Evolutionary conservation across 2,797 vertebrate species (phyloP).

Genomic region (Syncerus caffer): DNA sequence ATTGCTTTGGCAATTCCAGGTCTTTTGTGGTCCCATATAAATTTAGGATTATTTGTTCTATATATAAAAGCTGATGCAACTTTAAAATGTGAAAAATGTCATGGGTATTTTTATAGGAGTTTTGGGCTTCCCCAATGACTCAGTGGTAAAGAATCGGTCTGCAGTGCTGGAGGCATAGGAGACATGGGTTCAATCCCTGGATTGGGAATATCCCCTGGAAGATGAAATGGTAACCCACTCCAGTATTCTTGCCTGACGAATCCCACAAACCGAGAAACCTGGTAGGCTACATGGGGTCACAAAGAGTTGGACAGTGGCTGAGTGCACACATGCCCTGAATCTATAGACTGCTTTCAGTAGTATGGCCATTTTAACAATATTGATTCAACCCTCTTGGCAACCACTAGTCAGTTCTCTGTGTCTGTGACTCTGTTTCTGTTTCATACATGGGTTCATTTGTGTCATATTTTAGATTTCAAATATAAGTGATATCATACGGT

Average conservation of each 20-base stretch:
- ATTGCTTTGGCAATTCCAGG: not conserved
- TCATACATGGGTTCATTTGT: not conserved
- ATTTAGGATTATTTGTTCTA: not conserved
- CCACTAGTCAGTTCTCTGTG: not conserved
- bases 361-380: not conserved
- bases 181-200: not conserved
- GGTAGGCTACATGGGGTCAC: not conserved
- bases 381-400: not conserved
- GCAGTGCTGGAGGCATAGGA: not conserved
- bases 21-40: not conserved
- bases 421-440: not conserved
- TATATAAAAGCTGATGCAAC: no score
- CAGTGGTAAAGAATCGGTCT: not conserved
- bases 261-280: not conserved
- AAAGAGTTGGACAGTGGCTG: not conserved
- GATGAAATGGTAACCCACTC: not conserved
- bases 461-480: not conserved
- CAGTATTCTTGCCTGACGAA: not conserved
- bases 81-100: not conserved
- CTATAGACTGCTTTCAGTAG: not conserved
- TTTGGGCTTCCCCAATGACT: not conserved
- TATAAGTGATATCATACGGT: not conserved
- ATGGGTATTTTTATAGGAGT: not conserved
- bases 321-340: not conserved
- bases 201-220: not conserved